phyloP scores from a whole-genome alignment of 2,888 invertebrate genomes.

The Pseudococcus viburni region DNA sequence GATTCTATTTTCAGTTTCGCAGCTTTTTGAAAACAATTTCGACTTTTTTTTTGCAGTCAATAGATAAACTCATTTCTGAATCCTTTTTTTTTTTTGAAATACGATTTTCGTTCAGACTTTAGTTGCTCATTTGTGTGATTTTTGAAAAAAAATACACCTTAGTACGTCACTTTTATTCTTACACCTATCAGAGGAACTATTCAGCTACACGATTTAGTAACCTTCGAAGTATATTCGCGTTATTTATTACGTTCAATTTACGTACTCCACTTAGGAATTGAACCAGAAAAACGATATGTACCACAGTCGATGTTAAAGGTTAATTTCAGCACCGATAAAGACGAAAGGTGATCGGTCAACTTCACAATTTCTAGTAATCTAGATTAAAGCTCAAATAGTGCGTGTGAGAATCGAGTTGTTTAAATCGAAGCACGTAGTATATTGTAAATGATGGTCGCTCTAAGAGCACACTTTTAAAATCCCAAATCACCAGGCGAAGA shows the following conservation, averaged over 20 bases:
- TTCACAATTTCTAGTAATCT: slow-evolving; percentile 17
- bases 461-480: neutral
- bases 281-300: neutral
- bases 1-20: too few species aligned
- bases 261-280: neutral
- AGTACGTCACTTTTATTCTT: too few species aligned
- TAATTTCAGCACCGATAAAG: neutral
- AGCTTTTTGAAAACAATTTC: too few species aligned
- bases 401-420: slow-evolving; percentile 16
- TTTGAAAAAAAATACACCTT: too few species aligned
- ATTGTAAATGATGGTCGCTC: neutral
- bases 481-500: slow-evolving; percentile 9
- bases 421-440: slow-evolving; percentile 31
- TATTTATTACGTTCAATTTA: neutral
- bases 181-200: neutral
- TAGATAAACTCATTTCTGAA: too few species aligned
- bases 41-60: too few species aligned
- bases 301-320: neutral
- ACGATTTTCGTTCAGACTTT: too few species aligned
- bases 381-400: neutral
- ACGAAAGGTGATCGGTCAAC: slow-evolving; percentile 19
- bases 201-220: neutral
- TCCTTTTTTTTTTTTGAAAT: too few species aligned
- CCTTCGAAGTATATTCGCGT: neutral
- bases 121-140: too few species aligned